Conservation (phyloP, 2,113 vertebrate genomes). For the Edolisoma coerulescens region DNA sequence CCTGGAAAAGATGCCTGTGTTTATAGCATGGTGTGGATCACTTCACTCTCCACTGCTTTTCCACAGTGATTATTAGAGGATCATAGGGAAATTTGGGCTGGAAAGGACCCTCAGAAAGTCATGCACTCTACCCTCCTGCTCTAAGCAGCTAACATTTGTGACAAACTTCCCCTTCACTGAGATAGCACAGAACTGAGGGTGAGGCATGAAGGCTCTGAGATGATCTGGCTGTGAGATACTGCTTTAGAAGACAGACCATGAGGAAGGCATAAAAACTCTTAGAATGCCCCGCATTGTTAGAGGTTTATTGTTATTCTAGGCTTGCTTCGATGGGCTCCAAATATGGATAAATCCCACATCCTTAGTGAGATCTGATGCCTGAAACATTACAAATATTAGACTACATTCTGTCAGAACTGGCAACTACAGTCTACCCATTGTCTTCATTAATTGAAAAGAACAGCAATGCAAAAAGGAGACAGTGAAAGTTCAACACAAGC, state of each 20-base stretch:
- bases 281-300: neutral
- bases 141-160: neutral
- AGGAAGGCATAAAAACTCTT: neutral
- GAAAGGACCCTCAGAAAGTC: neutral
- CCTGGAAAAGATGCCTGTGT: neutral
- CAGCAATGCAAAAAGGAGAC: neutral
- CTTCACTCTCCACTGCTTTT: neutral
- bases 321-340: neutral
- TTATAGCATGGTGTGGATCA: neutral
- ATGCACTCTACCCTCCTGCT: neutral
- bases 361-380: neutral
- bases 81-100: neutral
- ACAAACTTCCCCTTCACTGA: neutral
- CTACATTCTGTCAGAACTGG: neutral
- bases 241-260: neutral
- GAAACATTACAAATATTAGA: neutral
- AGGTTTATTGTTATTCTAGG: neutral
- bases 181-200: neutral
- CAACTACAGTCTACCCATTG: neutral
- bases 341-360: neutral
- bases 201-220: neutral
- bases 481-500: neutral
- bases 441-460: conserved; percentile 8
- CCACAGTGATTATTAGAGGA: neutral
- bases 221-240: neutral